phyloP scores from a whole-genome alignment of 2,888 invertebrate genomes.

The Anthrax anthrax region DNA sequence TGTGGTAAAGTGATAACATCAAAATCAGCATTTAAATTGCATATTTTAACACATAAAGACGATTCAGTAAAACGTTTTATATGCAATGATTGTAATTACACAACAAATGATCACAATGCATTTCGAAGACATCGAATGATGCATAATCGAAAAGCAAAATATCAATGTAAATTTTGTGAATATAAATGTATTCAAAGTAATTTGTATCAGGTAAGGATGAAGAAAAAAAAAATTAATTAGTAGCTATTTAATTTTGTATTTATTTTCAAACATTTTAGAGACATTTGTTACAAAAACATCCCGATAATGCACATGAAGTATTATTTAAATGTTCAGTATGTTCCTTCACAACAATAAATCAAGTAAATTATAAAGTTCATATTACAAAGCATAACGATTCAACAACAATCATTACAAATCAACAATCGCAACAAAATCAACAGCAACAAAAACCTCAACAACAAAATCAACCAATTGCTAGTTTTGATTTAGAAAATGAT shows the following conservation, averaged over 20 bases:
- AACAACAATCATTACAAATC: not conserved
- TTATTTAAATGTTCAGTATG: constrained; percentile 34
- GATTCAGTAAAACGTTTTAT: constrained; percentile 41
- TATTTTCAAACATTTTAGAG: constrained; percentile 22
- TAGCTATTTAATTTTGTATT: no score
- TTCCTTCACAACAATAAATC: constrained; percentile 29
- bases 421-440: not conserved
- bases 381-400: constrained; percentile 23
- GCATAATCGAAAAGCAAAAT: constrained; percentile 60
- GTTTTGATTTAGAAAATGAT: no score
- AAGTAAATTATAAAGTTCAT: constrained; percentile 26
- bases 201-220: constrained; percentile 44
- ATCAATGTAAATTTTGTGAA: constrained; percentile 63
- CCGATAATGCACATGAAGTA: constrained; percentile 46
- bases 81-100: constrained; percentile 57
- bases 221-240: no score
- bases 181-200: constrained; percentile 71
- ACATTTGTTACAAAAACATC: constrained; percentile 67
- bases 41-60: constrained; percentile 32
- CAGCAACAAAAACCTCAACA: no score
- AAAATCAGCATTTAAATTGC: constrained; percentile 40
- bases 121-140: constrained; percentile 62
- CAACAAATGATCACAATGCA: constrained; percentile 67
- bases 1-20: constrained; percentile 24
- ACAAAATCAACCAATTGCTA: no score